Conservation (phyloP, 1,140 invertebrate genomes). For the Prorops nasuta region DNA sequence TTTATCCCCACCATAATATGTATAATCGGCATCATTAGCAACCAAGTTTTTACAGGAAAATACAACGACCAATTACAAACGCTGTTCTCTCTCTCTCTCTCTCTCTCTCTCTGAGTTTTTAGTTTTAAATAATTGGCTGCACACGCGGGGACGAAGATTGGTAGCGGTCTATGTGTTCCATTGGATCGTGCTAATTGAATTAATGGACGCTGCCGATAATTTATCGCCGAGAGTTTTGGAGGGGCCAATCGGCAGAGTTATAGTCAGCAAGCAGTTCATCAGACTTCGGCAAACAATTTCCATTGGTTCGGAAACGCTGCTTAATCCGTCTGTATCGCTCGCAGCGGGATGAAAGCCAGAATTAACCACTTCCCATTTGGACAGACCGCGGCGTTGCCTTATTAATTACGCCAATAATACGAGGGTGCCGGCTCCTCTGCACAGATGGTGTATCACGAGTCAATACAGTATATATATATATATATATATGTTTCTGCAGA, state of each 20-base stretch:
- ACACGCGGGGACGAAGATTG: too few species aligned
- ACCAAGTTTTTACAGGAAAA: too few species aligned
- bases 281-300: constrained; percentile 27
- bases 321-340: constrained; percentile 25
- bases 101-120: too few species aligned
- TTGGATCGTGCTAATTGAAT: constrained; percentile 24
- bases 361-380: constrained; percentile 44
- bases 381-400: constrained; percentile 38
- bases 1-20: too few species aligned
- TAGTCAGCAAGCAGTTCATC: too few species aligned
- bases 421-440: constrained; percentile 27
- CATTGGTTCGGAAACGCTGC: constrained; percentile 29
- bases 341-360: constrained; percentile 20
- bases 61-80: too few species aligned
- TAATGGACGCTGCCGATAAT: constrained; percentile 12
- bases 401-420: constrained; percentile 51
- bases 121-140: too few species aligned
- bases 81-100: too few species aligned
- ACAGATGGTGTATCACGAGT: constrained; percentile 50
- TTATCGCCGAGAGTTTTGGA: constrained; percentile 23
- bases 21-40: too few species aligned
- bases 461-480: too few species aligned
- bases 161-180: too few species aligned
- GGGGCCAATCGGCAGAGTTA: constrained; percentile 1
- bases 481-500: constrained; percentile 38